These are phyloP conservation scores for Malurus splendens DNA, from an alignment of 2,797 vertebrate species.

Conservation along the genomic window DNA sequence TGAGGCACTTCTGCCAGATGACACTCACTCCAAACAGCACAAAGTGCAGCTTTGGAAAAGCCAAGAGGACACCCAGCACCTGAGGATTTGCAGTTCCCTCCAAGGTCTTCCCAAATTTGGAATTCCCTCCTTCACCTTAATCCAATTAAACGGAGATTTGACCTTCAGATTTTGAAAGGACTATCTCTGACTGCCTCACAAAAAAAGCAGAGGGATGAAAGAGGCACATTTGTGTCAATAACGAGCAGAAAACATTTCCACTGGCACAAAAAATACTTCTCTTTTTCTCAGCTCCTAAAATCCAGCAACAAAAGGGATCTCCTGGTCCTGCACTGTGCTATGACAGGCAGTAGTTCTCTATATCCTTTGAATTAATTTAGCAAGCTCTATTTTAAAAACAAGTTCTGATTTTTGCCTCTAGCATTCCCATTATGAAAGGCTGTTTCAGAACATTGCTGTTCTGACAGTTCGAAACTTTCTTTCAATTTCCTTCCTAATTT, in stretches of 20 bases:
- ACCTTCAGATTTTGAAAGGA: conserved; percentile 43
- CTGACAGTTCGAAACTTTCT: conserved; percentile 32
- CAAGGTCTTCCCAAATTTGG: not conserved
- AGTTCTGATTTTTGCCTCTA: conserved; percentile 50
- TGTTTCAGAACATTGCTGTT: conserved; percentile 41
- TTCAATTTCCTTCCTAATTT: conserved; percentile 51
- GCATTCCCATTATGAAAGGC: conserved; percentile 52
- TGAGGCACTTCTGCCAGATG: rapidly evolving
- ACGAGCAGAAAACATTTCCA: conserved; percentile 6
- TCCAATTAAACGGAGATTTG: conserved; percentile 21
- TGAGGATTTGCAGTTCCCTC: not conserved
- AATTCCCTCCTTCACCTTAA: not conserved
- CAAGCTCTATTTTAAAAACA: conserved; percentile 41
- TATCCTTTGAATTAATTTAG: conserved; percentile 44
- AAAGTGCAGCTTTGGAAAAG: not conserved
- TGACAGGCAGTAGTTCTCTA: not conserved
- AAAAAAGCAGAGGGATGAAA: not conserved
- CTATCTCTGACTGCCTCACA: conserved; percentile 27
- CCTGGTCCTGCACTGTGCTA: not conserved
- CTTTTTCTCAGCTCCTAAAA: conserved; percentile 1
- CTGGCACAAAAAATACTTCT: not conserved
- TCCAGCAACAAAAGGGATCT: conserved; percentile 41
- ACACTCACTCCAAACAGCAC: not conserved
- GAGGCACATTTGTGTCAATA: conserved; percentile 38
- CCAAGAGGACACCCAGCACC: not conserved